Base-by-base conservation (phyloP, 2,888 invertebrate species). In the Macaria notata region DNA sequence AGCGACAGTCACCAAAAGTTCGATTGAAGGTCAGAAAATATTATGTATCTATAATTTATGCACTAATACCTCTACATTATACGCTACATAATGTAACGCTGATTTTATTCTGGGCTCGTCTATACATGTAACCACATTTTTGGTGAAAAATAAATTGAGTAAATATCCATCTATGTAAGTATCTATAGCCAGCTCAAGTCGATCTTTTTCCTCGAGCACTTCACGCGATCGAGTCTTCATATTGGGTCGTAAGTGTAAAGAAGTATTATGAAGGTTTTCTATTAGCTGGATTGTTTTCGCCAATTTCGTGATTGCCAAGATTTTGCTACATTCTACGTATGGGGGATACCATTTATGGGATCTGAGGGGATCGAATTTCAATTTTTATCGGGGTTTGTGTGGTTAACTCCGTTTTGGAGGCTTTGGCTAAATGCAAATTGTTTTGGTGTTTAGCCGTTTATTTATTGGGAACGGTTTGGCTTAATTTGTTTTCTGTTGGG, bases 281-380 rank as follows among this genome's bases (percentile, higher is more conserved):
- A 62, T 65, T 65, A 62, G 31, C 49, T 31, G 43, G 45, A 65
- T 65, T 65, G 63, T 63, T 58, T 65, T 63, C 30, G 46, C 58
- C 65, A 61, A 61, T 63, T 63, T 61, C 52, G 55, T 51, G 62
- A 63, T 65, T 63, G 56, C 55, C 19, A 53, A 55, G 60, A 61
- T 59, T 63, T 54, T 5, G 39, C 4, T 60, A 62, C 60, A 65
- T 41, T 56, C 48, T 43, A 30, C 44, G 50, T 58, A 49, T 45
- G 44, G 39, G 51, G 7, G 38, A 48, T 45, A 31, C 29, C 56
- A 9, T 42, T 59, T 59, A 48, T 47, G 51, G 53, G 46, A 54
- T 42, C 4, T n/a, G 43, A 8, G n/a, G 48, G 45, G 44, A 55
- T 55, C 51, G 44, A 54, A 54, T 50, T 59, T 54, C 44, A 54